Percentiles rank a stretch among this genome's conserved stretches.
Conservation (phyloP, 1,140 invertebrate genomes). For the Bombus haemorrhoidalis region DNA sequence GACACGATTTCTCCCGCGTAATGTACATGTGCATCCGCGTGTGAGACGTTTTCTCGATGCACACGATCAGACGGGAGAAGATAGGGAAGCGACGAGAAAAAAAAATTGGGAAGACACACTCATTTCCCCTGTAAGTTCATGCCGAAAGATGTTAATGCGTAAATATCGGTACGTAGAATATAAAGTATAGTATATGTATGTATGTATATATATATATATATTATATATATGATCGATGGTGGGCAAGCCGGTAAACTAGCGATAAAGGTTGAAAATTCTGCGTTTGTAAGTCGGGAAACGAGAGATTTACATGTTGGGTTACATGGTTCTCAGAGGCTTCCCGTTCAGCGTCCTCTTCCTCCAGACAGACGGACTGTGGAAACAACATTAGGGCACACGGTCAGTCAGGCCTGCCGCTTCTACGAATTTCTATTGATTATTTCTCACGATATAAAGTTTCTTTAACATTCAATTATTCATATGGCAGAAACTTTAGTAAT, state of each 20-base stretch:
- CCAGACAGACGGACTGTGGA: conserved; percentile 87
- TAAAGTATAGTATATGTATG: background rate
- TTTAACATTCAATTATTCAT: no score
- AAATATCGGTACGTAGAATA: conserved; percentile 5
- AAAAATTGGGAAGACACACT: conserved; percentile 12
- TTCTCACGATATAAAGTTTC: conserved; percentile 4
- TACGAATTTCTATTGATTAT: conserved; percentile 59
- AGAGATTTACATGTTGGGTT: conserved; percentile 80
- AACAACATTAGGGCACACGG: conserved; percentile 78
- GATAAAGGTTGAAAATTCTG: conserved; percentile 62
- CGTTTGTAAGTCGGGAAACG: conserved; percentile 63
- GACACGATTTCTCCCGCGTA: background rate
- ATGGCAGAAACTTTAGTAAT: no score
- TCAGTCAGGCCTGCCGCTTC: conserved; percentile 64
- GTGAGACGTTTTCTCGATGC: background rate
- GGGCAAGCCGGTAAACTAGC: conserved; percentile 41
- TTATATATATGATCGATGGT: conserved; percentile 3
- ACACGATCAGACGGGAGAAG: background rate
- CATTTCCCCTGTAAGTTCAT: conserved; percentile 54
- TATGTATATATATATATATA: no score
- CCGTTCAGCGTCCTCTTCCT: conserved; percentile 83
- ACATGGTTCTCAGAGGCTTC: conserved; percentile 81
- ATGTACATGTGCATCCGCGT: background rate
- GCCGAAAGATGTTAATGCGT: conserved; percentile 32
- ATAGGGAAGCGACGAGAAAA: background rate